Percentiles rank a stretch among this genome's conserved stretches.
These are phyloP conservation scores for Chymomyza costata DNA, from an alignment of 1,140 invertebrate species.

Conservation along the genomic window DNA sequence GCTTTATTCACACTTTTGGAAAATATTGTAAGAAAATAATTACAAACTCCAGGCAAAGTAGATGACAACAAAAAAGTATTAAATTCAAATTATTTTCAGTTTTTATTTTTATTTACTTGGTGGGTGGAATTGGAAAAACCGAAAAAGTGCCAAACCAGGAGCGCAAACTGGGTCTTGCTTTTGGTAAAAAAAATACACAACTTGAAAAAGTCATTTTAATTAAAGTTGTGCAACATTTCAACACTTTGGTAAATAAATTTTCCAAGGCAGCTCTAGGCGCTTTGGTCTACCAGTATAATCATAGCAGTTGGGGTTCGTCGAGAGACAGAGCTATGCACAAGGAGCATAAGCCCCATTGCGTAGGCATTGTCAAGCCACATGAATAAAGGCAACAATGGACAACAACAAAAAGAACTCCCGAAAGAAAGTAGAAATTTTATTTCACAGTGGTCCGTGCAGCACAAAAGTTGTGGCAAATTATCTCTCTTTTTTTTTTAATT, in stretches of 20 bases:
- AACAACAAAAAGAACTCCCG: too few relatives aligned
- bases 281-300: too few relatives aligned
- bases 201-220: conserved; percentile 68
- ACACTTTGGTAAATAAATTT: conserved; percentile 59
- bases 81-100: conserved; percentile 39
- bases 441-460: conserved; percentile 8
- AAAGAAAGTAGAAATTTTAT: conserved; percentile 15
- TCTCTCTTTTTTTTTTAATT: conserved; percentile 25
- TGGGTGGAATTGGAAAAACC: not conserved
- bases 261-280: conserved; percentile 29
- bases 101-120: conserved; percentile 14
- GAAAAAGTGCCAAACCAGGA: conserved; percentile 16
- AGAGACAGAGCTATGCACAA: too few relatives aligned
- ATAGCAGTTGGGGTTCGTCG: too few relatives aligned
- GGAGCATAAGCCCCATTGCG: too few relatives aligned
- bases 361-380: too few relatives aligned
- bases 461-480: conserved; percentile 10
- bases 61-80: conserved; percentile 30
- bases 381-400: too few relatives aligned
- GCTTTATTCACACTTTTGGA: conserved; percentile 67
- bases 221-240: conserved; percentile 69
- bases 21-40: conserved; percentile 63
- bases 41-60: conserved; percentile 53
- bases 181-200: too few relatives aligned
- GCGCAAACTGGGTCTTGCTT: not conserved